Percentiles rank a stretch among this genome's conserved stretches.
phyloP scores from a whole-genome alignment of 1,140 invertebrate genomes.

The Pseudomyrmex sp. region DNA sequence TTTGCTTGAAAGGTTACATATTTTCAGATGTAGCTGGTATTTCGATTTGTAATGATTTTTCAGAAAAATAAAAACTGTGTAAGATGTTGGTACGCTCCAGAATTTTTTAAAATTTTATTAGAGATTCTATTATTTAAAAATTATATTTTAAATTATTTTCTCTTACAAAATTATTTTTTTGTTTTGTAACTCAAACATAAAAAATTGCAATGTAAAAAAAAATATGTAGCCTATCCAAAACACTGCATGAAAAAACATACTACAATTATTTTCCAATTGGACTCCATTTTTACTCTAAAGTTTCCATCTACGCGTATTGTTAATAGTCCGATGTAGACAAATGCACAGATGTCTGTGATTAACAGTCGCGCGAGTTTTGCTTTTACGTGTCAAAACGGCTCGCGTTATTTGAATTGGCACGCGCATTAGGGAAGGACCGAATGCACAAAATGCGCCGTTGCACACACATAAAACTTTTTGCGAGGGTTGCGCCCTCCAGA shows the following conservation, averaged over 20 bases:
- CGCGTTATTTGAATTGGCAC: constrained; percentile 52
- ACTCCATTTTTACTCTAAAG: neutral
- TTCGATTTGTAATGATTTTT: neutral
- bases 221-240: neutral
- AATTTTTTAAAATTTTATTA: neutral
- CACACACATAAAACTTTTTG: constrained; percentile 59
- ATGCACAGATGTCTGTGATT: constrained; percentile 31
- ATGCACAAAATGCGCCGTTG: constrained; percentile 51
- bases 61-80: neutral
- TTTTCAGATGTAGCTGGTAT: neutral
- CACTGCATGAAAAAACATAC: neutral
- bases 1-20: neutral
- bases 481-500: constrained; percentile 9
- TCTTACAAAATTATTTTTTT: neutral
- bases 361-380: constrained; percentile 20
- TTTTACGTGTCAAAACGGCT: constrained; percentile 27
- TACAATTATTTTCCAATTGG: neutral
- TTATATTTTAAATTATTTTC: neutral
- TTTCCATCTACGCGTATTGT: neutral
- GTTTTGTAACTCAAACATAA: neutral
- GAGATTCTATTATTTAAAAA: neutral
- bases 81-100: no score
- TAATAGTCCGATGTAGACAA: neutral
- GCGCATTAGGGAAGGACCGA: constrained; percentile 18
- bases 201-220: neutral